phyloP scores from a whole-genome alignment of 2,113 vertebrate species.

The Coracopsis vasa region DNA sequence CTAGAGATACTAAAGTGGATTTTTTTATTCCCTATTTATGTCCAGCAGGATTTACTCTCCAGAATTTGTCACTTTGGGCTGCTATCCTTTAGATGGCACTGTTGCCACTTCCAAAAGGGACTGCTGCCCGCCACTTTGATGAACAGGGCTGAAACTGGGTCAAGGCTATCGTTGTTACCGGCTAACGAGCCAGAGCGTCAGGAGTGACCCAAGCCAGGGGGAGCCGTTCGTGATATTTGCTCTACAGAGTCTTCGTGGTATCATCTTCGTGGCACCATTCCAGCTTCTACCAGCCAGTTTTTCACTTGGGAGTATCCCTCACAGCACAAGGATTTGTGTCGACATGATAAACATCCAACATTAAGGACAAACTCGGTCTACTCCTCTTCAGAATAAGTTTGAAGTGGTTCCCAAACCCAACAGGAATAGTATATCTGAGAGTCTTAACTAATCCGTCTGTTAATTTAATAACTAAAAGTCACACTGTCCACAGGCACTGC shows the following conservation, averaged over 20 bases:
- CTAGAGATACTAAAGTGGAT: neutral
- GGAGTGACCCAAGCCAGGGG: neutral
- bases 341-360: neutral
- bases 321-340: neutral
- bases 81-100: constrained; percentile 71
- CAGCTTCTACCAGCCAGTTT: fast-evolving
- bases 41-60: neutral
- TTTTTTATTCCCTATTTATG: neutral
- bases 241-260: neutral
- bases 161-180: neutral
- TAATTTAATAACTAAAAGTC: neutral
- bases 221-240: neutral
- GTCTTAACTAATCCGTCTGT: neutral
- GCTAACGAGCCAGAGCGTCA: neutral
- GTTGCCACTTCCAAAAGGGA: neutral
- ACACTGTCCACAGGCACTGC: neutral
- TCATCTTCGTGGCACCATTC: neutral
- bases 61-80: neutral
- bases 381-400: neutral
- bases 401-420: neutral
- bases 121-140: fast-evolving
- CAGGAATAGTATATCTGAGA: neutral
- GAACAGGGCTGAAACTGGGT: neutral
- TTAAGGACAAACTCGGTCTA: neutral
- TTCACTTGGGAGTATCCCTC: neutral